Evolutionary conservation across 2,888 invertebrate species (phyloP), one percentile per base, ranked within the genome.

Genomic region (Carterocephalus palaemon): DNA sequence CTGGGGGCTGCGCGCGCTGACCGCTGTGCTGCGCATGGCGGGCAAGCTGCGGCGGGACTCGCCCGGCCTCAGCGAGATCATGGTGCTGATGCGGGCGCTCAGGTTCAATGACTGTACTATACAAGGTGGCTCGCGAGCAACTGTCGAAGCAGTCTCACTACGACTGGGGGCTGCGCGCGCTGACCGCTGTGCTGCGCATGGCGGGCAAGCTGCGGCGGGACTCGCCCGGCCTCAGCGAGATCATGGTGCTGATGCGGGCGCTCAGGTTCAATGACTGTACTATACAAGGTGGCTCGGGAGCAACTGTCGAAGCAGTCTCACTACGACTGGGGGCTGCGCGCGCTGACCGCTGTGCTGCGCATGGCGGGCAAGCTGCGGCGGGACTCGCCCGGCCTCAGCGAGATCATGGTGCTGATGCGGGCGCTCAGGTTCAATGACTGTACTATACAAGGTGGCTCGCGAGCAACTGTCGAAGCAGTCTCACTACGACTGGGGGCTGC

Each of bases 81-180:
- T 96, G 59, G 94, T 97, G 2, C 86, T 97, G 10, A 96, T 97
- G 96, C 89, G 96, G 61, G 96, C 97, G 1, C 84, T 97, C 22
- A 89, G 90, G 83, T 88, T 20, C 6, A 78, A 96, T 97, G 95
- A 96, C 96, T 0, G 94, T 95, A 1, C 74, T 97, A 6, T 97
- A 97, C 75, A 92, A 93, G 62, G 86, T 97, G 48, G 95, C 96
- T 0, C 89, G 91, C 45, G 95, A 95, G 61, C 97, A 97, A 70
- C 83, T 97, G 33, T 97, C 97, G 1, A 95, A 96, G 67, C 96
- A 97, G 70, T 93, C 92, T 10, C 97, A 97, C 71, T 97, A 97
- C 75, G 97, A 97, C 75, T 97, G 97, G 91, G 96, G 97, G 0
- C 79, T 97, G 54, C 89, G 97, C 41, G 96, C 96, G 2, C 80